Evolutionary conservation across 2,113 vertebrate species (phyloP).

Genomic region (Spilogale gracilis): DNA sequence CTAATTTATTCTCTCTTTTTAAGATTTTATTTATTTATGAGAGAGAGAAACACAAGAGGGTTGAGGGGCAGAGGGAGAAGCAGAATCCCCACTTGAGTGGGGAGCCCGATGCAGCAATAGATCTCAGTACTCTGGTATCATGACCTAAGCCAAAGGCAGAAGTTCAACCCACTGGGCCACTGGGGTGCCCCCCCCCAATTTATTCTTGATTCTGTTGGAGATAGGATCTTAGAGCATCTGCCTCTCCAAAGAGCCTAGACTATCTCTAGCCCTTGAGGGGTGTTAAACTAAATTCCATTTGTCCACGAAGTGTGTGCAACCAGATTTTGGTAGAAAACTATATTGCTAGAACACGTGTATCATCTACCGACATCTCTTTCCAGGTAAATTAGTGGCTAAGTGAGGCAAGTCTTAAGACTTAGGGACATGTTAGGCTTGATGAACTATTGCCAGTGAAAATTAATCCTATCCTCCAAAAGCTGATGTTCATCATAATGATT

Average conservation of each 20-base stretch:
- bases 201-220: neutral
- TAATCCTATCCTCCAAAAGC: neutral
- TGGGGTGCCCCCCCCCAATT: neutral
- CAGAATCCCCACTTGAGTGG: neutral
- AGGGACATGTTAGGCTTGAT: neutral
- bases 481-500: neutral
- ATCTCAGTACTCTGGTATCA: neutral
- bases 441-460: constrained; percentile 2
- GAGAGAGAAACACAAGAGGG: neutral
- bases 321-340: neutral
- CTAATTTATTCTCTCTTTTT: neutral
- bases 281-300: neutral
- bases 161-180: neutral
- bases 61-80: neutral
- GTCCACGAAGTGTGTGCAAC: neutral
- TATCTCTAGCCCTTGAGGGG: neutral
- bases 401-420: neutral
- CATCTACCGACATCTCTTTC: neutral
- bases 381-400: neutral
- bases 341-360: neutral
- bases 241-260: neutral
- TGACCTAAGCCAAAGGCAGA: neutral
- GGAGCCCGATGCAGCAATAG: fast-evolving
- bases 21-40: neutral
- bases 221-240: neutral